Conservation (phyloP, 2,113 vertebrate genomes). For the Macquaria australasica region DNA sequence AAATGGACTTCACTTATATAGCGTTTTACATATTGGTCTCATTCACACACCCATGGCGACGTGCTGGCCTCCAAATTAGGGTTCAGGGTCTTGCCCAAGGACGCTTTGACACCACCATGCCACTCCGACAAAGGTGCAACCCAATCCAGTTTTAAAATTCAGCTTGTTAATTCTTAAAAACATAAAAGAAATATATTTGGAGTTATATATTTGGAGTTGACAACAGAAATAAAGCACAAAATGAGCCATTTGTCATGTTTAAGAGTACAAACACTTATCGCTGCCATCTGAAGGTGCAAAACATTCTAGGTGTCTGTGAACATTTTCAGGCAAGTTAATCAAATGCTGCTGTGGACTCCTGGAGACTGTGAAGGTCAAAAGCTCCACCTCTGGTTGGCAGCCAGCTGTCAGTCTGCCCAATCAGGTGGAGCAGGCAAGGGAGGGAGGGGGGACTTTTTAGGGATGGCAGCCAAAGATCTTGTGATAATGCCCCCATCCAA, state of each 20-base stretch:
- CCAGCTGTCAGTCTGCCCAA: slow-evolving; percentile 76
- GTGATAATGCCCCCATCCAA: slow-evolving; percentile 39
- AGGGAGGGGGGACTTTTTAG: slow-evolving; percentile 24
- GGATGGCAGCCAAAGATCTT: slow-evolving; percentile 55
- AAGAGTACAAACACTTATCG: slow-evolving; percentile 16
- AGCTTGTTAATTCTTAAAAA: background rate
- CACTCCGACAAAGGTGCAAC: background rate
- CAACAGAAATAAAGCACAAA: background rate
- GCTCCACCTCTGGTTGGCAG: slow-evolving; percentile 73
- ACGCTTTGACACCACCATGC: no score
- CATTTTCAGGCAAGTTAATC: slow-evolving; percentile 61
- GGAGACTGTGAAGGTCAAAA: slow-evolving; percentile 79
- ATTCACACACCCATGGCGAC: no score
- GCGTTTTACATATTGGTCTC: no score
- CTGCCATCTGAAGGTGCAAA: slow-evolving; percentile 18
- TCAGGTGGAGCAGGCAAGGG: slow-evolving; percentile 39
- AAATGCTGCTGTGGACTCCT: slow-evolving; percentile 65
- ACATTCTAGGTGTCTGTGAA: slow-evolving; percentile 19
- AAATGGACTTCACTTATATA: no score
- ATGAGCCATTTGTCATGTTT: slow-evolving; percentile 9
- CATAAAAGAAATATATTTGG: background rate
- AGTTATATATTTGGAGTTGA: slow-evolving; percentile 18
- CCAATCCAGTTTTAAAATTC: background rate
- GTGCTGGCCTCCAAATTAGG: no score
- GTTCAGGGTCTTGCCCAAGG: no score